Conservation (phyloP, 2,888 invertebrate genomes). For the Altica lythri region DNA sequence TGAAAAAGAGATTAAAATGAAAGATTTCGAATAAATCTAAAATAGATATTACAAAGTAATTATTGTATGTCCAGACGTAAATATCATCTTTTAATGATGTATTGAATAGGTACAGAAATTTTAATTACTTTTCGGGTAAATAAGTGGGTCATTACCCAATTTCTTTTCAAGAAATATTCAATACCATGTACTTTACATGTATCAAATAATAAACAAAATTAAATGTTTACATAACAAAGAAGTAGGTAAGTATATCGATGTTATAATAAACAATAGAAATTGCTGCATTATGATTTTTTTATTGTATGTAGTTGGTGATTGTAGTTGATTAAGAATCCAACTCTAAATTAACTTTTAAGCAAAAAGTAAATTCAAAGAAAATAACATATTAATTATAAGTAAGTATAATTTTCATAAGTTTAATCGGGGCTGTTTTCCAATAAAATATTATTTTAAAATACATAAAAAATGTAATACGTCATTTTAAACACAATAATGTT, state of each 20-base stretch:
- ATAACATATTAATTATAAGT: no score
- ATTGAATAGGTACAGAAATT: conserved; percentile 3
- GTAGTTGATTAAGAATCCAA: neutral
- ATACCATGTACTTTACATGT: conserved; percentile 4
- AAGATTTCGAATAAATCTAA: no score
- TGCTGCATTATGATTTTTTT: conserved; percentile 11
- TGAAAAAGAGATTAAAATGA: no score
- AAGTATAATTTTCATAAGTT: no score
- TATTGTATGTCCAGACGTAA: conserved; percentile 1
- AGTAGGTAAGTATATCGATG: conserved; percentile 30
- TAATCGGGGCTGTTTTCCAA: no score
- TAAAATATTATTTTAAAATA: no score
- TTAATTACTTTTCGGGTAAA: conserved; percentile 2
- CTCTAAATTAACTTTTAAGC: no score
- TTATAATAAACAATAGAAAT: conserved; percentile 26
- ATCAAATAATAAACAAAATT: conserved; percentile 25
- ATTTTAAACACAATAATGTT: no score
- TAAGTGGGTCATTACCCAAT: conserved; percentile 8
- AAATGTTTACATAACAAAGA: conserved; percentile 24
- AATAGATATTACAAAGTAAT: conserved; percentile 6
- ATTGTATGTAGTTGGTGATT: neutral
- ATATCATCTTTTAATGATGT: conserved; percentile 14
- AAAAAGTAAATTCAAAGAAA: no score
- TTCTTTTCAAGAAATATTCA: conserved; percentile 8
- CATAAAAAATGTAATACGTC: no score